phyloP scores from a whole-genome alignment of 2,797 vertebrate species.

The Xyrichtys novacula region DNA sequence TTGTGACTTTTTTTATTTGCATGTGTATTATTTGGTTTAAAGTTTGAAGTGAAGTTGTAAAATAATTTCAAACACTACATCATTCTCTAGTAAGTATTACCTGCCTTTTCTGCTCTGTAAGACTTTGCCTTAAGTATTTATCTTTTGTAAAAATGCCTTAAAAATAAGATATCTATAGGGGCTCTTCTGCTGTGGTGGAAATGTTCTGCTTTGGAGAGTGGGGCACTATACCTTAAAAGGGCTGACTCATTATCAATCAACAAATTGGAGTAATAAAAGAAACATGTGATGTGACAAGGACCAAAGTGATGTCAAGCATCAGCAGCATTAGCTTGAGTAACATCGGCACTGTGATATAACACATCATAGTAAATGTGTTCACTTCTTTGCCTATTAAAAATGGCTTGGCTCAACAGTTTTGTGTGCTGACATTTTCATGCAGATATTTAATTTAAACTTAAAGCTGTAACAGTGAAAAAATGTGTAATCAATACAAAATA shows the following conservation, averaged over 20 bases:
- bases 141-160: slow-evolving; percentile 25
- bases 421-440: slow-evolving; percentile 26
- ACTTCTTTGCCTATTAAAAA: slow-evolving; percentile 29
- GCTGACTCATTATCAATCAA: background rate
- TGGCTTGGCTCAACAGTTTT: slow-evolving; percentile 9
- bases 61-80: slow-evolving; percentile 14
- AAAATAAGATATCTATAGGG: slow-evolving; percentile 4
- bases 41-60: slow-evolving; percentile 43
- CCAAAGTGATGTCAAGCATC: slow-evolving; percentile 6
- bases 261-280: background rate
- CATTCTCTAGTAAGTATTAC: slow-evolving; percentile 16
- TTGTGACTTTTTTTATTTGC: slow-evolving; percentile 33
- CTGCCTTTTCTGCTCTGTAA: slow-evolving; percentile 25
- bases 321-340: background rate
- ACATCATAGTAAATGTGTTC: slow-evolving; percentile 8
- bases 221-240: background rate
- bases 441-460: background rate
- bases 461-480: background rate
- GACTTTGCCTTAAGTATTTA: slow-evolving; percentile 18
- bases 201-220: slow-evolving; percentile 13
- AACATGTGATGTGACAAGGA: background rate
- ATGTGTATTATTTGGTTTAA: slow-evolving; percentile 37
- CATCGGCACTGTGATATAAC: background rate
- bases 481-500: no score
- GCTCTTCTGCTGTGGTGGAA: background rate